Percentiles rank a stretch among this genome's conserved stretches.
Conservation (phyloP, 1,140 invertebrate species). For the Eufriesea mexicana region DNA sequence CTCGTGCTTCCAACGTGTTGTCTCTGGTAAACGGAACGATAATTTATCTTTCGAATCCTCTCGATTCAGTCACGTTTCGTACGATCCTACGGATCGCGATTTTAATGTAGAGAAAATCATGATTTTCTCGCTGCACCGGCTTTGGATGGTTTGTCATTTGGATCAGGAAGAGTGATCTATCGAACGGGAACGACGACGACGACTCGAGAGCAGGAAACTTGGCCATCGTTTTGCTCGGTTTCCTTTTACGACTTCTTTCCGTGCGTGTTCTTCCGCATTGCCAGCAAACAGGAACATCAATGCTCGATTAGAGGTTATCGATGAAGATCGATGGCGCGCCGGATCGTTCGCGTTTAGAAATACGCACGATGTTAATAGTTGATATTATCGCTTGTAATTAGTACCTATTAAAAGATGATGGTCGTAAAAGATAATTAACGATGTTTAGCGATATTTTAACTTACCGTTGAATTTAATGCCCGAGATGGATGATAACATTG, state of each 20-base stretch:
- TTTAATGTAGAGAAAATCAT: slow-evolving; percentile 57
- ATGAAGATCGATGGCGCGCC: neutral
- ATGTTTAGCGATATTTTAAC: neutral
- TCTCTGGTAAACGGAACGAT: neutral
- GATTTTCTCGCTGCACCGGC: slow-evolving; percentile 36
- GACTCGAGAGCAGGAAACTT: slow-evolving; percentile 40
- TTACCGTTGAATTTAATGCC: neutral
- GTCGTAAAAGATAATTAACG: neutral
- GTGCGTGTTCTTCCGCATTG: slow-evolving; percentile 41
- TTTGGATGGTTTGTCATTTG: slow-evolving; percentile 29
- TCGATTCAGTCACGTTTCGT: neutral
- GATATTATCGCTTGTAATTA: neutral
- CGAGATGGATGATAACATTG: no score
- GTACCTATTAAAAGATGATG: neutral
- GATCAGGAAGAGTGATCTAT: slow-evolving; percentile 52
- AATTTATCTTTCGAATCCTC: neutral
- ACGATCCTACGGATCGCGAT: neutral
- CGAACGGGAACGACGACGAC: slow-evolving; percentile 16
- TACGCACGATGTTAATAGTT: neutral
- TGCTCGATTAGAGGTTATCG: slow-evolving; percentile 7
- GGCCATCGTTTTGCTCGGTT: slow-evolving; percentile 35
- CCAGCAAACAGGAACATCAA: slow-evolving; percentile 7
- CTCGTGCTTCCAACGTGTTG: neutral
- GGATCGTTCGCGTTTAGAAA: neutral
- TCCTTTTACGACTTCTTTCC: slow-evolving; percentile 35